These are phyloP conservation scores for Paragorgia papillata DNA, from an alignment of 92 coral and sea anemone species.

Conservation along the genomic window DNA sequence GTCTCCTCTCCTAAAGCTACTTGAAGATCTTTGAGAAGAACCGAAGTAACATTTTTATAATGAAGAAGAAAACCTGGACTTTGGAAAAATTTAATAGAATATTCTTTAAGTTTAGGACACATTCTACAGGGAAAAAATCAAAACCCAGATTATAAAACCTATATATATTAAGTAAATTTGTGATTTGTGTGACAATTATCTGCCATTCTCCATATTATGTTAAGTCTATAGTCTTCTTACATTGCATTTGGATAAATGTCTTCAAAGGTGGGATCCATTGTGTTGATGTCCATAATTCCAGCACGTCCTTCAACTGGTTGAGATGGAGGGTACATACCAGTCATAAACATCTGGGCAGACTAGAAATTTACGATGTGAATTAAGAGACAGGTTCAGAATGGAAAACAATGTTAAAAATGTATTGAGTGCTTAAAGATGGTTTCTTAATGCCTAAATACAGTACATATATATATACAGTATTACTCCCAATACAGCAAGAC, in stretches of 20 bases:
- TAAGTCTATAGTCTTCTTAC: no score
- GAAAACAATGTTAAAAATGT: neutral
- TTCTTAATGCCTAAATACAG: no score
- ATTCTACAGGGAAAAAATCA: slow-evolving; percentile 48
- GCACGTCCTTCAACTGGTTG: slow-evolving; percentile 66
- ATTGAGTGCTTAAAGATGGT: neutral
- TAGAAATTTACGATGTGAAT: slow-evolving; percentile 8
- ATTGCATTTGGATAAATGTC: slow-evolving; percentile 75
- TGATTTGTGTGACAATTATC: neutral
- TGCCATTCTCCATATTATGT: neutral
- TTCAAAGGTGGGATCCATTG: slow-evolving; percentile 80
- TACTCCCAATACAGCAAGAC: no score
- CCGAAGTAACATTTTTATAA: slow-evolving; percentile 60
- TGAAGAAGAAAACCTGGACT: slow-evolving; percentile 63
- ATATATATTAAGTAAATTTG: no score
- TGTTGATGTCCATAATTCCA: slow-evolving; percentile 74
- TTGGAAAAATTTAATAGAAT: slow-evolving; percentile 62
- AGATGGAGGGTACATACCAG: slow-evolving; percentile 79
- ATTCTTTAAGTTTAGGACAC: slow-evolving; percentile 82
- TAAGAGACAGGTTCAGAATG: neutral
- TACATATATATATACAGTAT: neutral
- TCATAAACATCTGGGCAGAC: slow-evolving; percentile 87
- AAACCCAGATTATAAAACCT: no score
- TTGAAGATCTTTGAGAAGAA: slow-evolving; percentile 45
- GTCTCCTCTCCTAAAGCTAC: slow-evolving; percentile 26